Evolutionary conservation across 1,140 invertebrate species (phyloP), one percentile per base, ranked within the genome.

Genomic region (Ceratosolen solmsi): DNA sequence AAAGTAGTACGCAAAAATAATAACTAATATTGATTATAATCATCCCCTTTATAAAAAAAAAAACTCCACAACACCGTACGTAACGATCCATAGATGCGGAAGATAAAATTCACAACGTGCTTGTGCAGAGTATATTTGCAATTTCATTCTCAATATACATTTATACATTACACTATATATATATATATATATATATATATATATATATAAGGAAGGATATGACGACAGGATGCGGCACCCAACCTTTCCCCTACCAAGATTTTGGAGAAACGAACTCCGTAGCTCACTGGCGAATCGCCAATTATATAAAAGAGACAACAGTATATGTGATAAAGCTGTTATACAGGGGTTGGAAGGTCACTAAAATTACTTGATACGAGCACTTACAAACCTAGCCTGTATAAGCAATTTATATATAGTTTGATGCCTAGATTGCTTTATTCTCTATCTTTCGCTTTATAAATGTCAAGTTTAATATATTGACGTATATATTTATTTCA

Each of bases 281-380:
- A 63, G 11, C 27, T 38, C 1, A 36, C 79, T 80, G 71, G 79
- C 71, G 7, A 5, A 54, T 65, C 56, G 58, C 71, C 79, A 80
- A 80, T 80, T 80, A 80, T 72, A 72, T 65, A 80, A 74, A 56
- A 54, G 72, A 74, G 17, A 36, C 20, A 46, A 38, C 22, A 38
- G n/a, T 71, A 2, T 71, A 71, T 25, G 38, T 71, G 41, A 71
- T 71, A 71, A 71, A 30, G 41, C 41, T 49, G 70, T 49, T 11
- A 30, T 49, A 46, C 2, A 4, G 15, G 41, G 25, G 70, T 30
- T 71, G 70, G 15, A 71, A 49, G 41, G 17, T 71, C 11, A 38
- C 33, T 68, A 68, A 38, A 38, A 20, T 68, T 38, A 68, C 63
- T 68, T 2, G 11, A 68, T 33, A 17, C 33, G 9, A 38, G 8